These are phyloP conservation scores for Sarcophaga caerulescens DNA, from an alignment of 2,888 invertebrate genomes.

Conservation along the genomic window DNA sequence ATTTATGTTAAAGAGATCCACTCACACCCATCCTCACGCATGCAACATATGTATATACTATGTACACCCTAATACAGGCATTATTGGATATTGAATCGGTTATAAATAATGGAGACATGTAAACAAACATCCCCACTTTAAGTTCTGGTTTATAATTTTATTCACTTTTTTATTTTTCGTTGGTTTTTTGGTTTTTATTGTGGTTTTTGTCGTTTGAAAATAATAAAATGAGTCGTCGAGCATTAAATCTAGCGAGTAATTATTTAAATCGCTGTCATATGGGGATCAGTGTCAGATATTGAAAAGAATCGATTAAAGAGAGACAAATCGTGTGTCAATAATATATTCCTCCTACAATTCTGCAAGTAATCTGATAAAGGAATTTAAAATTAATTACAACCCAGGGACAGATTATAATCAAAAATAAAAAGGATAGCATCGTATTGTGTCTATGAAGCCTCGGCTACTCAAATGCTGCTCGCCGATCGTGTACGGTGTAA, in stretches of 20 bases:
- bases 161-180: background rate
- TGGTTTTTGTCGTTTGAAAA: conserved; percentile 4
- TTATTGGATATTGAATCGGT: background rate
- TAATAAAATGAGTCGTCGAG: conserved; percentile 66
- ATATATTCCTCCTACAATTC: too few relatives aligned
- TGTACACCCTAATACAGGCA: conserved; percentile 13
- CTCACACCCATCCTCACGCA: background rate
- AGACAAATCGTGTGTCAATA: background rate
- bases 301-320: conserved; percentile 8
- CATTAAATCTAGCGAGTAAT: conserved; percentile 79
- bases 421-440: too few relatives aligned
- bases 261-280: conserved; percentile 78
- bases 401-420: too few relatives aligned
- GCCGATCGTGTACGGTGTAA: too few relatives aligned
- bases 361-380: too few relatives aligned
- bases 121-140: conserved; percentile 44
- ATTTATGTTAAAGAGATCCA: background rate
- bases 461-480: too few relatives aligned
- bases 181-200: too few relatives aligned
- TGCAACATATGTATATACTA: too few relatives aligned
- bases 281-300: conserved; percentile 52
- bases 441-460: too few relatives aligned
- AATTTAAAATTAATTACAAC: too few relatives aligned
- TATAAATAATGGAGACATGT: conserved; percentile 27
- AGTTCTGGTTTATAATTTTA: conserved; percentile 8